A percentile compares a stretch with the other conserved stretches of the same genome.
These are phyloP conservation scores for Branchipolynoe longqiensis DNA, from an alignment of 2,888 invertebrate species.

Conservation along the genomic window DNA sequence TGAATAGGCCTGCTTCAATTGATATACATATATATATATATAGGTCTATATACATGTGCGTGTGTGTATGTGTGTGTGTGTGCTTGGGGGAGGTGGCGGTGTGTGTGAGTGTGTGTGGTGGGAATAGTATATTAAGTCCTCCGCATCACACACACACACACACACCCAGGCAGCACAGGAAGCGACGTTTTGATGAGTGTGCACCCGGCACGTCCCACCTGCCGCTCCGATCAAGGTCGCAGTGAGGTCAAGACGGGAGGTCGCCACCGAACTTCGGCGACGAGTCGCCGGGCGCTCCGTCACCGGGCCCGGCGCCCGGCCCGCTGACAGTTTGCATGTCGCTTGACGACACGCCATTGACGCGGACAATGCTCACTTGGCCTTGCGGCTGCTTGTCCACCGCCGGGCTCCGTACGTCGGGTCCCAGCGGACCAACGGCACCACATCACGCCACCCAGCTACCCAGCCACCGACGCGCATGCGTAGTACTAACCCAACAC, in stretches of 20 bases:
- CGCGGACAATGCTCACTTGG: slow-evolving; percentile 19
- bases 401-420: neutral
- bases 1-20: too few relatives aligned
- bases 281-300: neutral
- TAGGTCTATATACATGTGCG: too few relatives aligned
- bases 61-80: too few relatives aligned
- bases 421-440: slow-evolving; percentile 8
- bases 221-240: neutral
- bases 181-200: neutral
- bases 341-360: neutral
- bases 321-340: slow-evolving; percentile 1
- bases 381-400: neutral
- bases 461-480: too few relatives aligned
- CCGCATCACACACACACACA: too few relatives aligned
- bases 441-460: slow-evolving; percentile 16
- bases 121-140: too few relatives aligned
- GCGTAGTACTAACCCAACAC: too few relatives aligned
- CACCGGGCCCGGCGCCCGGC: neutral
- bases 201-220: neutral
- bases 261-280: slow-evolving; percentile 2
- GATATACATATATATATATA: too few relatives aligned
- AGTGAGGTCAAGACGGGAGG: neutral
- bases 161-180: too few relatives aligned
- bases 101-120: too few relatives aligned
- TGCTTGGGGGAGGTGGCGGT: too few relatives aligned